Evolutionary conservation across 2,113 vertebrate genomes (phyloP), one percentile per base, ranked within the genome.

Genomic region (Hippocampus barbouri): DNA sequence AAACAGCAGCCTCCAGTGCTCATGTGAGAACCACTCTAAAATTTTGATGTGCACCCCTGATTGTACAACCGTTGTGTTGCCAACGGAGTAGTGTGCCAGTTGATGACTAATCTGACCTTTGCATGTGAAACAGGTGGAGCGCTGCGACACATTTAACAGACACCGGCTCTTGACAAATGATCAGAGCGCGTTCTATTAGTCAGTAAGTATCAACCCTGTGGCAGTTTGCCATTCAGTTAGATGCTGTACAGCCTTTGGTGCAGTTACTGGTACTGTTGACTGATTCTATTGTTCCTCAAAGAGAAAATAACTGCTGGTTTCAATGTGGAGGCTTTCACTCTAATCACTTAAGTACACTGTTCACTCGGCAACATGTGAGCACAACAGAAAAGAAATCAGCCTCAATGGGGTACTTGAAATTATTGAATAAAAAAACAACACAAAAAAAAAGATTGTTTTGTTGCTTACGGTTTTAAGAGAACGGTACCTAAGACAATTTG

Each of bases 81-180:
- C 53, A 56, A 18, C 15, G 8, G 30, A 34, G 59, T 21, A 5
- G 60, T 62, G 60, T 5, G 14, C 63, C 63, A 45, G 12, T 45
- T 27, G 63, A 66, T 66, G 63, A 66, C 63, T 47, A 66, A 45
- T 47, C 40, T 66, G 63, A 66, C 63, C 63, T 66, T 66, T 45
- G 25, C 21, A n/a, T 7, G 11, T 25, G 40, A 25, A 45, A 16
- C 63, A 66, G 63, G 63, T 66, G 63, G 63, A 66, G n/a, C 21
- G 41, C n/a, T 25, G 63, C 21, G 21, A 43, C 40, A 43, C n/a
- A 45, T 65, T 65, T 23, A 65, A 43, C 63, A 45, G 63, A 65
- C 40, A 12, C 63, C n/a, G 62, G 9, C 5, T 64, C 38, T 41
- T 41, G 34, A 64, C 62, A 64, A 64, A 64, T 23, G 38, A 64